Base-by-base conservation (phyloP, 2,888 invertebrate species). In the Campoplex nolae region DNA sequence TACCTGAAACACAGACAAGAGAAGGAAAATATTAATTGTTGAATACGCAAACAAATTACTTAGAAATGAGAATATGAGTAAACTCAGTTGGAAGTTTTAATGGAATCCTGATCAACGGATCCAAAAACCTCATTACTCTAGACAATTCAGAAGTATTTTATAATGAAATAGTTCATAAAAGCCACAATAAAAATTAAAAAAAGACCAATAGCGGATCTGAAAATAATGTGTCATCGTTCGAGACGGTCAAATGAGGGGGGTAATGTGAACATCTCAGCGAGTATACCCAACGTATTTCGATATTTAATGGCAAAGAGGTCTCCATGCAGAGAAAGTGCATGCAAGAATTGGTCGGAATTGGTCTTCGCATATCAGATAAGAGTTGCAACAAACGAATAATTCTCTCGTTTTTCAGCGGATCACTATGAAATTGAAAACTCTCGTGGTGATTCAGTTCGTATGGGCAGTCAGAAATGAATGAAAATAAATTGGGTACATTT, bases 1-100 rank as follows among this genome's bases (percentile, higher is more conserved):
- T 90, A 90, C 90, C 90, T 90, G 75, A 83, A 90, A 89, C 88
- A 88, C 11, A 45, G 28, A 85, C 54, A 83, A 77, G 73, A 78
- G 74, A 45, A 70, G 2, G 32, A 35, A 77, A 75, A 56, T 35
- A 58, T 83, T 80, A 38, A 38, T 70, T 74, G 32, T 16, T 32
- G 48, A 35, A 74, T 4, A 65, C 42, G 18, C 2, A 42, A 56
- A 42, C 18, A 56, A 56, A 70, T 51, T 6, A 56, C 16, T 80
- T 48, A 28, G 11, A 58, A 42, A 70, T 23, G 11, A 48, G 23
- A 16, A 58, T 18, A 51, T n/a, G n/a, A 51, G 51, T 6, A 9
- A 58, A 28, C 9, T 23, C 23, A 28, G 58, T 28, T 23, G 13
- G 11, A 13, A 23, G 28, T 58, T 9, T 28, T 9, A 58, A 28